Evolutionary conservation across 1,140 invertebrate species (phyloP).

Genomic region (Drosophila repletoides): DNA sequence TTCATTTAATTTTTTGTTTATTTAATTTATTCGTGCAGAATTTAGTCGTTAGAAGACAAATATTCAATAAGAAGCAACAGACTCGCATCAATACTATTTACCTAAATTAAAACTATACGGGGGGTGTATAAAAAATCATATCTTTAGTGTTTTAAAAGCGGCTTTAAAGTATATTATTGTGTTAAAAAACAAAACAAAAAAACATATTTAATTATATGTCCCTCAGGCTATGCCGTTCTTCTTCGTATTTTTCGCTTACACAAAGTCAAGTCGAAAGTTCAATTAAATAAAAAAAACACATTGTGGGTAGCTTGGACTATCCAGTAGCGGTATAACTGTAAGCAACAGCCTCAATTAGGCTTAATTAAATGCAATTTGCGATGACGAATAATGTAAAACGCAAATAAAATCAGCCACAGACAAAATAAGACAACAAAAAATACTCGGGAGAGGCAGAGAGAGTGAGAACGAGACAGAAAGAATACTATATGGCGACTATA

Average conservation of each 20-base stretch:
- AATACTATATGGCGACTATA: constrained; percentile 17
- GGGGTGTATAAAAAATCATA: not conserved
- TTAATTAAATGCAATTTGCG: constrained; percentile 73
- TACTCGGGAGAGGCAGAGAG: not conserved
- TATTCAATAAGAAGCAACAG: no score
- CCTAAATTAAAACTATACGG: no score
- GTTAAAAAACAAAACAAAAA: not conserved
- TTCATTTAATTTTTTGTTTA: no score
- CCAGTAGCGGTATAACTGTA: constrained; percentile 54
- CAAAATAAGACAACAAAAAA: constrained; percentile 14
- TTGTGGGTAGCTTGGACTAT: constrained; percentile 14
- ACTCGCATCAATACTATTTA: no score
- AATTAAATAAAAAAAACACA: constrained; percentile 49
- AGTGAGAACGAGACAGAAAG: not conserved
- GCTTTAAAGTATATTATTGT: not conserved
- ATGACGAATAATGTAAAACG: constrained; percentile 12
- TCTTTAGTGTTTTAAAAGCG: not conserved
- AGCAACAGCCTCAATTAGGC: constrained; percentile 59
- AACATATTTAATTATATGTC: not conserved
- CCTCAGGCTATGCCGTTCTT: not conserved
- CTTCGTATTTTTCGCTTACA: not conserved
- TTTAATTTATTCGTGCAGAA: no score
- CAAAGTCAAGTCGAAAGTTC: constrained; percentile 64
- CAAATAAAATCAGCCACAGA: constrained; percentile 29
- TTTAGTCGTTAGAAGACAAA: no score